Evolutionary conservation across 2,113 vertebrate species (phyloP).

Genomic region (Bungarus multicinctus): DNA sequence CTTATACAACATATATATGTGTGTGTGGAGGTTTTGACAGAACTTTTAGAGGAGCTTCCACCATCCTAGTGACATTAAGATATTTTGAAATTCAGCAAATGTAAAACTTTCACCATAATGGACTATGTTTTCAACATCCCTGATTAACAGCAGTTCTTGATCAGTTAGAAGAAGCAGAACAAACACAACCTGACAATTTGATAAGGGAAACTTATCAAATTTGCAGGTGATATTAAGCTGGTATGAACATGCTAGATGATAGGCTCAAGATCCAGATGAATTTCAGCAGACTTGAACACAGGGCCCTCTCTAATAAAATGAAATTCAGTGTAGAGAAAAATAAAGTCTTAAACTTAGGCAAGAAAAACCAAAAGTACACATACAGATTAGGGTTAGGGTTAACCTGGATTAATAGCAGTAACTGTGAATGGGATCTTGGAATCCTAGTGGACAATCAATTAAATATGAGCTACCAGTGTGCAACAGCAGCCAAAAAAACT

Average conservation of each 20-base stretch:
- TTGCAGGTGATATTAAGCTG: background rate
- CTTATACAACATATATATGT: background rate
- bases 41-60: background rate
- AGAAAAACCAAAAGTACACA: background rate
- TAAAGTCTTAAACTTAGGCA: background rate
- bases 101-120: background rate
- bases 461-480: background rate
- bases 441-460: background rate
- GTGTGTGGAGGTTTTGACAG: rapidly evolving
- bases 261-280: background rate
- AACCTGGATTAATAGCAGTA: background rate
- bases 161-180: background rate
- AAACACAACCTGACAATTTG: background rate
- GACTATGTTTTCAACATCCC: background rate
- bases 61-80: background rate
- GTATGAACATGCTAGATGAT: background rate
- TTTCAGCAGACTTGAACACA: background rate
- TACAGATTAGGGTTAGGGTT: too few species aligned
- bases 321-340: background rate
- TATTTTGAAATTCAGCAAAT: background rate
- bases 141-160: background rate
- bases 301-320: background rate
- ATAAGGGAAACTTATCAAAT: background rate
- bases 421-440: background rate
- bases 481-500: background rate